These are phyloP conservation scores for Notiomystis cincta DNA, from an alignment of 2,113 vertebrate species.

Conservation along the genomic window DNA sequence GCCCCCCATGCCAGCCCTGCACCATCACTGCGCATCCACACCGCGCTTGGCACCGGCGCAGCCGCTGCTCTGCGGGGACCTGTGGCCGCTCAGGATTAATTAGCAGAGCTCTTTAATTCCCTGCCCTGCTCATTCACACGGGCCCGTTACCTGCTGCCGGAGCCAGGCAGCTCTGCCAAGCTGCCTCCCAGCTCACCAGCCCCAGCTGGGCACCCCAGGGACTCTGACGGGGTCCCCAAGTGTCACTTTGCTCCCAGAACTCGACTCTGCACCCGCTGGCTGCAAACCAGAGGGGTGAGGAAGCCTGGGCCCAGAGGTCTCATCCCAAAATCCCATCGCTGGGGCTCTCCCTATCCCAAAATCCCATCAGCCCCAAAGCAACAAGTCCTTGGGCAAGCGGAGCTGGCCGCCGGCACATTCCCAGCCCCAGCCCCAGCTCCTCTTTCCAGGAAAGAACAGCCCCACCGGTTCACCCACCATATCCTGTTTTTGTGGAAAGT, in stretches of 20 bases:
- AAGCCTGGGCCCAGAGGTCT: fast-evolving
- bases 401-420: fast-evolving
- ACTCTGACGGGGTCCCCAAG: background rate
- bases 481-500: constrained; percentile 78
- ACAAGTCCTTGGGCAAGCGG: fast-evolving
- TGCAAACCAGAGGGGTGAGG: background rate
- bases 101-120: constrained; percentile 6
- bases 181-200: fast-evolving
- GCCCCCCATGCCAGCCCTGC: background rate
- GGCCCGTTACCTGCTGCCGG: background rate
- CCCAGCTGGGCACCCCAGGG: background rate
- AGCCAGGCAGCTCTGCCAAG: background rate
- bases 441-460: background rate
- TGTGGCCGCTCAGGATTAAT: background rate
- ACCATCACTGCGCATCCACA: background rate
- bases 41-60: fast-evolving
- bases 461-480: background rate
- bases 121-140: background rate
- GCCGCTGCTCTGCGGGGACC: background rate
- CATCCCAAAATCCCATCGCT: background rate
- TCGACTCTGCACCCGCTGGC: fast-evolving
- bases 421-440: background rate
- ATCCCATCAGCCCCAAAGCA: background rate
- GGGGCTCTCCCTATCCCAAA: background rate
- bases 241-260: background rate